Base-by-base conservation (phyloP, 2,797 vertebrate species). In the Limnodromus scolopaceus region DNA sequence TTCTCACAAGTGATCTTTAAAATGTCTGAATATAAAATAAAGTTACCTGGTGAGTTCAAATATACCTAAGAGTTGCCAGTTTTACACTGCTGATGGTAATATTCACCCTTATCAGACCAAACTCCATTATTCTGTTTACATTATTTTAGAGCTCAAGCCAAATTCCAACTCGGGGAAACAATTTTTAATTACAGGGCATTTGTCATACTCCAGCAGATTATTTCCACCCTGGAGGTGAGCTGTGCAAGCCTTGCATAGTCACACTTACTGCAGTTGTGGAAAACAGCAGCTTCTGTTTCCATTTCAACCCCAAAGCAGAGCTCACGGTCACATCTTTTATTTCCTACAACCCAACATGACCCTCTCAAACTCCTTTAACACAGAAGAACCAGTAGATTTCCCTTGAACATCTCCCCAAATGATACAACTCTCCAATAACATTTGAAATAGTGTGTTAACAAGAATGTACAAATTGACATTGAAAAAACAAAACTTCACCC, bases 201-300 rank as follows among this genome's bases (percentile, higher is more conserved):
- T 83, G 43, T 34, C 63, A 43, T 39, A 58, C 22, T 46, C 80
- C n/a, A 63, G 46, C 12, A 89, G 78, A 15, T 60, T n/a, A 74
- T 27, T 53, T 91, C 68, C 78, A 92, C 20, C 7, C 68, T 34
- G 41, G n/a, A 96, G 51, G 74, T 30, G 70, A 79, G 58, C 68
- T 70, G 55, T 39, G 3, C n/a, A 63, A 43, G 28, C 23, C 45
- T 38, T 38, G 10, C 66, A 68, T 2, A 60, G 58, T 27, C 70
- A 49, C 66, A 45, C 39, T 81, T 63, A 68, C 1, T 51, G 58
- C 7, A 53, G 27, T 2, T 63, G 18, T 79, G 79, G 66, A 36
- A 94, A 94, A 80, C 51, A 95, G 39, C 36, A 83, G 82, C 58
- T 64, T 48, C 43, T 45, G 13, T 69, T 89, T 89, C 87, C 82